Evolutionary conservation across 2,797 vertebrate species (phyloP), one percentile per base, ranked within the genome.

Genomic region (Hybognathus amarus): DNA sequence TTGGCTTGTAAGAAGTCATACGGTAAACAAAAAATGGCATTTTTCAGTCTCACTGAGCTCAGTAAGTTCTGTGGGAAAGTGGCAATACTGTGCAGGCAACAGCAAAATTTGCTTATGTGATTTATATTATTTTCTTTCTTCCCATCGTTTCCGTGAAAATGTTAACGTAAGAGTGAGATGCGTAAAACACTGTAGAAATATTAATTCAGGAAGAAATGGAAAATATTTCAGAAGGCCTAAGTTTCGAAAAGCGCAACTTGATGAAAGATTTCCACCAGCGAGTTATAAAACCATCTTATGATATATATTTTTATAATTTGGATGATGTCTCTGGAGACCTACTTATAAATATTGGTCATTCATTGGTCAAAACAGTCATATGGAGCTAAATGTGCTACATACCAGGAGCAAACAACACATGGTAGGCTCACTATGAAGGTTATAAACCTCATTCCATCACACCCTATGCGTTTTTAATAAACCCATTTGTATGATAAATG

Each of bases 1-100:
- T 38, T 66, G 33, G 70, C 56, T 59, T 20, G 22, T 64, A 71
- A 33, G 18, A 40, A 50, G 66, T 10, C 78, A 69, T 79, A 27
- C 33, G 69, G 10, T 59, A 59, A 33, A 42, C 74, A 61, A 38
- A 47, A 30, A 30, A 80, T 36, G 7, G 66, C 11, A 52, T 73
- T 40, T 50, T 22, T 40, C 6, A 11, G 79, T 80, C 24, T 47
- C 30, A 64, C 45, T 66, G 42, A 38, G n/a, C 11, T 38, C 54
- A 38, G 30, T 40, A 52, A 24, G 56, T 68, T 79, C 59, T 42
- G 30, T 54, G 45, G n/a, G 56, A 27, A 64, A 73, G 22, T 38
- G 40, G 63, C 27, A 33, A 22, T 30, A 24, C 30, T 30, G 59
- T 63, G 11, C 33, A 66, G 33, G 10, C 13, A 27, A 24, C 18